Evolutionary conservation across 2,888 invertebrate species (phyloP), one percentile per base, ranked within the genome.

Genomic region (Spatulosminthurus flaviceps): DNA sequence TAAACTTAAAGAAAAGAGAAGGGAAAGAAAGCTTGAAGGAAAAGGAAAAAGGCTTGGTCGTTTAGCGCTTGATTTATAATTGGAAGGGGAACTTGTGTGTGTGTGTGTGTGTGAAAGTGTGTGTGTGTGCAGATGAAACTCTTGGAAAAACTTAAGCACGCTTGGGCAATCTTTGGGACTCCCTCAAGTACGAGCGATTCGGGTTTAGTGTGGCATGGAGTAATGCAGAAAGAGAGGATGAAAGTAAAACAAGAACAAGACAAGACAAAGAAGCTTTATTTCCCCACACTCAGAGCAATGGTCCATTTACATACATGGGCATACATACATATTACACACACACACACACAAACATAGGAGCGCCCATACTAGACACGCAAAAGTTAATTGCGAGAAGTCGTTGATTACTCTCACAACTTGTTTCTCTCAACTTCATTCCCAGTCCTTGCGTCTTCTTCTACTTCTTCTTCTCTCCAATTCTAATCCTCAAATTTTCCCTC

Each of bases 301-400:
- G 19, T 21, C 24, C 66, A 24, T 21, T 2, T 2, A 60, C 60
- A 4, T 2, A 60, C 67, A 67, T 11, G 16, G n/a, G 19, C 67
- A 67, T 28, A 11, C 67, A 67, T 1, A 1, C 29, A 26, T 60
- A n/a, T n/a, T n/a, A n/a, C 34, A 21, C 61, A 61, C 66, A 24
- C 66, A 64, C n/a, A n/a, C 16, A 64, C 64, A 64, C 19, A 64
- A 1, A 64, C 9, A 64, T 11, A 21, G 24, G 24, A 64, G 1
- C 19, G 5, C 1, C 1, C 19, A 21, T 51, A 51, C 51, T n/a
- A 51, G 21, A 51, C 1, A 51, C 34, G 34, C 34, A 42, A 71
- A 71, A 71, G 71, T 71, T 71, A 71, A 71, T 71, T 71, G 71
- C 71, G 71, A 71, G 71, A 71, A 71, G 71, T 71, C 43, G 42